These are phyloP conservation scores for Synergus itoensis DNA, from an alignment of 2,888 invertebrate genomes.

Conservation along the genomic window DNA sequence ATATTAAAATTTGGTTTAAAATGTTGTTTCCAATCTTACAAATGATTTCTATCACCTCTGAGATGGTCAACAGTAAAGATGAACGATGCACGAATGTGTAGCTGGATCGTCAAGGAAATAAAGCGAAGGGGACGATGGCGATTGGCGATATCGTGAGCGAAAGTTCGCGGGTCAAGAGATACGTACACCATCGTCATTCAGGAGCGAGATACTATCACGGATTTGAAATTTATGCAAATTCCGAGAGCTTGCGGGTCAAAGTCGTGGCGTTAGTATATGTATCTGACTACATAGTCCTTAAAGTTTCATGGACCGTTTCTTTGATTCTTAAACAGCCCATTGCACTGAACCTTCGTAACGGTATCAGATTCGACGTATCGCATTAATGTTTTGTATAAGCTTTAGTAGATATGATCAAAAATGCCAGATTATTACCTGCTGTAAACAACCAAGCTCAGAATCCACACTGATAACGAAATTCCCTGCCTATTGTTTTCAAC, in stretches of 20 bases:
- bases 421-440: conserved; percentile 16
- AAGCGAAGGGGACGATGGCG: conserved; percentile 37
- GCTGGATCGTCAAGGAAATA: conserved; percentile 12
- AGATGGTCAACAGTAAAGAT: conserved; percentile 21
- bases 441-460: conserved; percentile 24
- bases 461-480: conserved; percentile 26
- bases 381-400: conserved; percentile 33
- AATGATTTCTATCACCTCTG: conserved; percentile 11
- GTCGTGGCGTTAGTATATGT: conserved; percentile 39
- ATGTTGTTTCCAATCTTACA: neutral
- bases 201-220: conserved; percentile 34
- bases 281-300: conserved; percentile 21
- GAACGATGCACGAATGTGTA: conserved; percentile 36
- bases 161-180: conserved; percentile 42
- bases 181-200: conserved; percentile 34
- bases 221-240: conserved; percentile 41
- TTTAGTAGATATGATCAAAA: conserved; percentile 20
- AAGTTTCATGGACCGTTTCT: conserved; percentile 30
- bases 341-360: conserved; percentile 37
- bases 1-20: neutral
- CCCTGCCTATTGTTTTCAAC: conserved; percentile 22
- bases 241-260: conserved; percentile 39
- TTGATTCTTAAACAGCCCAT: conserved; percentile 31
- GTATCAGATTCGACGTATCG: conserved; percentile 38
- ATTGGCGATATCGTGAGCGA: conserved; percentile 39